phyloP scores from a whole-genome alignment of 2,888 invertebrate genomes.

The Trimorus sp. region DNA sequence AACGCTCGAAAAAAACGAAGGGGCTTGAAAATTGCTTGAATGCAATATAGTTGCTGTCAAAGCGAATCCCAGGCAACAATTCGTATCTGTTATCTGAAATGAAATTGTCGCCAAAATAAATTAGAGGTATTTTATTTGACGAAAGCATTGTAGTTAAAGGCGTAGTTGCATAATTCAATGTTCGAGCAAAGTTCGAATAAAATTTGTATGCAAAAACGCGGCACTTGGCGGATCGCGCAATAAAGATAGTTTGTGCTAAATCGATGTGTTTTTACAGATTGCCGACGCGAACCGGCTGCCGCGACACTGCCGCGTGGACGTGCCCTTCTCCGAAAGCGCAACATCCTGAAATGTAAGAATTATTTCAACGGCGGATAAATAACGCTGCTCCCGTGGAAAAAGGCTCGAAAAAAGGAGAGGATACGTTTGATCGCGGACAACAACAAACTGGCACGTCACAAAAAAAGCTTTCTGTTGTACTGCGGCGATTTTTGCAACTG shows the following conservation, averaged over 20 bases:
- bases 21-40: not conserved
- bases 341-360: constrained; percentile 30
- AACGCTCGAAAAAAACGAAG: no score
- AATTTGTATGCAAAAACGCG: not conserved
- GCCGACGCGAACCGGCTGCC: constrained; percentile 18
- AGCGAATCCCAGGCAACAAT: not conserved
- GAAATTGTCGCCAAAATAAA: not conserved
- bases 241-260: constrained; percentile 17
- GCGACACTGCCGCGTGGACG: constrained; percentile 1
- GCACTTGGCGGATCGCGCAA: not conserved
- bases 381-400: constrained; percentile 25
- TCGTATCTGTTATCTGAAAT: not conserved
- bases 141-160: not conserved
- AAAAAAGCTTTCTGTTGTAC: constrained; percentile 42
- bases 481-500: constrained; percentile 50
- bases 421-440: constrained; percentile 33
- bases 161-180: constrained; percentile 8
- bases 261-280: constrained; percentile 39
- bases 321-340: constrained; percentile 3
- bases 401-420: constrained; percentile 43
- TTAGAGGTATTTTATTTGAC: not conserved
- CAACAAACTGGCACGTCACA: constrained; percentile 45
- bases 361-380: constrained; percentile 35
- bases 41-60: not conserved
- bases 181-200: not conserved